Base-by-base conservation (phyloP, 2,888 invertebrate genomes). In the Eucriotettix oculatus region DNA sequence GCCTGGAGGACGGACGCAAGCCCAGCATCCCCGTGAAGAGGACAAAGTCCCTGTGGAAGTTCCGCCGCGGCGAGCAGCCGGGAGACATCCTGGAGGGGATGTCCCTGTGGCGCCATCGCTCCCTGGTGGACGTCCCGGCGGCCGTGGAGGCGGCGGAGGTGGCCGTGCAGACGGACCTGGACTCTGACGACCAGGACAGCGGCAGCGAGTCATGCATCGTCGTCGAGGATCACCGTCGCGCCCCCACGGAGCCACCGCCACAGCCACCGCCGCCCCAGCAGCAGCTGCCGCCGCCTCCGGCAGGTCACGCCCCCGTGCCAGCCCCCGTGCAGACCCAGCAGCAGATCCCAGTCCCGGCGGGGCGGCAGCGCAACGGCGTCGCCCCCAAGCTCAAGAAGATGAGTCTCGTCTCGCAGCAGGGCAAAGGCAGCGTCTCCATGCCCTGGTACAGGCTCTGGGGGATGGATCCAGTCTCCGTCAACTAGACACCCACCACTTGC, bases 391-490 rank as follows among this genome's bases (percentile, higher is more conserved):
- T 70, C 54, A 66, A 69, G 43, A 66, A 66, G 17, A 70, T 70
- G 10, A 64, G 65, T 29, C 61, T 70, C 16, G 70, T 70, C 63
- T 68, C 68, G 58, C 66, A 65, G 58, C 67, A 69, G 10, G 67
- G 67, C 42, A 66, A 68, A 84, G 69, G 70, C 12, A 68, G 70
- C 58, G 65, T 68, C 66, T 90, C 88, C 71, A 90, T 90, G 1
- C 90, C 90, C 0, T 90, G 90, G 90, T 90, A 90, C 70, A 90
- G 90, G 74, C 78, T 90, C 64, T 91, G 90, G 90, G 90, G 85
- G 43, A 78, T 83, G 61, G 87, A 87, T 72, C 78, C 83, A 52
- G 83, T 84, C 42, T 81, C 40, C 12, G 55, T 48, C 48, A 48
- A 48, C 14, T 48, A 48, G 9, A 12, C 48, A 10, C 44, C 44